Evolutionary conservation across 2,888 invertebrate genomes (phyloP).

Genomic region (Theristus sp.): DNA sequence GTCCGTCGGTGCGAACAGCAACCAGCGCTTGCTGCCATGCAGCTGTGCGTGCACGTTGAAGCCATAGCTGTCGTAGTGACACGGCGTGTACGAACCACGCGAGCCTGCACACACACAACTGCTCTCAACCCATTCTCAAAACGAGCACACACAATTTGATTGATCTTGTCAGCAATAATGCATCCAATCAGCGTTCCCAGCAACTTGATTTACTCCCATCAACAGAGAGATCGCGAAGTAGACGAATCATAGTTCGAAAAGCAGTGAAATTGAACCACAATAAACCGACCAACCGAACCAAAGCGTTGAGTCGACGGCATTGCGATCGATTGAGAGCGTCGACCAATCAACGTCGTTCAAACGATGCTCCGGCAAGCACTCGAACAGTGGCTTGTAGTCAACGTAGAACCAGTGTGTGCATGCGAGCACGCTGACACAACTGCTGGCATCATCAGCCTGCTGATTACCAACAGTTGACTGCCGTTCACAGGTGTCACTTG

Average conservation of each 20-base stretch:
- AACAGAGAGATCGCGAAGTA: too few species aligned
- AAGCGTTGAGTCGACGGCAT: conserved; percentile 51
- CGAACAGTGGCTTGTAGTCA: conserved; percentile 60
- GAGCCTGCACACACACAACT: conserved; percentile 39
- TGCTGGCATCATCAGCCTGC: too few species aligned
- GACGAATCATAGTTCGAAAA: too few species aligned
- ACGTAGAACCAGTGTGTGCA: conserved; percentile 53
- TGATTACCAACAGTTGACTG: too few species aligned
- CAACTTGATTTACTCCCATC: too few species aligned
- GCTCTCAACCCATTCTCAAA: not conserved
- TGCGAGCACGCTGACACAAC: conserved; percentile 13
- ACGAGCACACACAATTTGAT: too few species aligned
- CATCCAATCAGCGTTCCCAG: too few species aligned
- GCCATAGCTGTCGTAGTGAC: conserved; percentile 82
- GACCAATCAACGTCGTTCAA: conserved; percentile 34
- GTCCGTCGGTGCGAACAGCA: conserved; percentile 62
- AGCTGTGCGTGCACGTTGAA: conserved; percentile 74
- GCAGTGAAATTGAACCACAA: too few species aligned
- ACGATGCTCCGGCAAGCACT: conserved; percentile 44
- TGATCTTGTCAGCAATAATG: too few species aligned
- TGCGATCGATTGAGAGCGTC: conserved; percentile 41
- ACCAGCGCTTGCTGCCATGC: conserved; percentile 63
- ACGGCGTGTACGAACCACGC: conserved; percentile 66
- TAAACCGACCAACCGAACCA: conserved; percentile 58
- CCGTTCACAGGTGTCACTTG: conserved; percentile 6